Evolutionary conservation across 2,888 invertebrate species (phyloP).

Genomic region (Junonia oenone): DNA sequence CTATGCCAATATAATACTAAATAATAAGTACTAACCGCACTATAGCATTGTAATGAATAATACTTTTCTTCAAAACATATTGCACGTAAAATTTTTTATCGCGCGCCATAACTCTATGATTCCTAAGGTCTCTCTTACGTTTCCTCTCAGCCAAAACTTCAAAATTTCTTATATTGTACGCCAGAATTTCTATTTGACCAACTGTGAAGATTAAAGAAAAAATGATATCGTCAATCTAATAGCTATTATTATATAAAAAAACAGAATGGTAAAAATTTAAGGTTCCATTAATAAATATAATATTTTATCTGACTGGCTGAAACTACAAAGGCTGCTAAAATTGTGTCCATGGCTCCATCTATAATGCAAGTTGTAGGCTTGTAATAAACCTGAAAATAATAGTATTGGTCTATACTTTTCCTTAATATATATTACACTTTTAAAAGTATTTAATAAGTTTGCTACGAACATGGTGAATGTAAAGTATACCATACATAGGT

Average conservation of each 20-base stretch:
- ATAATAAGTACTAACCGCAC: slow-evolving; percentile 56
- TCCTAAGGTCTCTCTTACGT: slow-evolving; percentile 37
- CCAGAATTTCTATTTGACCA: slow-evolving; percentile 70
- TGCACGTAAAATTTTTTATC: slow-evolving; percentile 40
- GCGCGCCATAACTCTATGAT: slow-evolving; percentile 31
- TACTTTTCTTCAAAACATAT: slow-evolving; percentile 56
- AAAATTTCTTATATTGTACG: slow-evolving; percentile 66
- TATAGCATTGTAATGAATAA: slow-evolving; percentile 65
- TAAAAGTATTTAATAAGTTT: not conserved
- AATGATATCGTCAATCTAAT: not conserved
- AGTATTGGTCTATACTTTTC: not conserved
- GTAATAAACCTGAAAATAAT: slow-evolving; percentile 60
- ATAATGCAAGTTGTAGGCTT: slow-evolving; percentile 75
- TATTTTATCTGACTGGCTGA: slow-evolving; percentile 58
- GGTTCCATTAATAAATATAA: too few relatives aligned
- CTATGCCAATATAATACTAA: too few relatives aligned
- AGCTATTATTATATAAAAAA: not conserved
- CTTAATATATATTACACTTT: not conserved
- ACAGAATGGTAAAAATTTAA: too few relatives aligned
- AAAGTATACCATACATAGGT: slow-evolving; percentile 56
- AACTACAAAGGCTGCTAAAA: slow-evolving; percentile 66
- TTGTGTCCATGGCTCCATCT: slow-evolving; percentile 72
- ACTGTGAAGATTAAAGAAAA: slow-evolving; percentile 46
- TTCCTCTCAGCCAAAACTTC: slow-evolving; percentile 50
- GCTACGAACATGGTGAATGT: slow-evolving; percentile 63